These are phyloP conservation scores for Trichonephila clavata DNA, from an alignment of 1,140 invertebrate species.

Conservation along the genomic window DNA sequence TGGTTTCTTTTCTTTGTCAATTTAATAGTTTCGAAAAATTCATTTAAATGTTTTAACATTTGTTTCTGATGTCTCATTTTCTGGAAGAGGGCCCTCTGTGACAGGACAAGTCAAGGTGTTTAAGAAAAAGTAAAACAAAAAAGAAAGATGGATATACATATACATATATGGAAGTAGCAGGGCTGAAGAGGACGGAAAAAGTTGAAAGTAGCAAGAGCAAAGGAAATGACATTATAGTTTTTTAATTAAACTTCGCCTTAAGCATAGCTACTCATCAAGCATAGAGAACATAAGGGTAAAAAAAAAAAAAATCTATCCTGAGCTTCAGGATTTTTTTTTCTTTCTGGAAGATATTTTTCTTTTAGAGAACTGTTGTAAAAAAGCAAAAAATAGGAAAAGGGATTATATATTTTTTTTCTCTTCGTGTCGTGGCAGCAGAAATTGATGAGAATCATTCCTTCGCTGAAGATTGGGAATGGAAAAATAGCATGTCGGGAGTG, in stretches of 20 bases:
- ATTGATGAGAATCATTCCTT: constrained; percentile 77
- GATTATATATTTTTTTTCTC: constrained; percentile 65
- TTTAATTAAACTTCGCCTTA: constrained; percentile 74
- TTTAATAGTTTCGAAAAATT: constrained; percentile 76
- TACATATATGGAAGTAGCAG: background rate
- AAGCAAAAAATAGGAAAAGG: constrained; percentile 57
- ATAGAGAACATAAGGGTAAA: constrained; percentile 45
- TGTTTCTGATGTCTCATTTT: constrained; percentile 76
- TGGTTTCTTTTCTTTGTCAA: constrained; percentile 50
- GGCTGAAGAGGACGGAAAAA: constrained; percentile 41
- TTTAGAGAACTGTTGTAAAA: constrained; percentile 70
- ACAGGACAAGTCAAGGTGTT: constrained; percentile 64
- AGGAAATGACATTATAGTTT: constrained; percentile 75
- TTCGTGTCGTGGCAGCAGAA: constrained; percentile 69
- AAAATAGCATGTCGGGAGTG: constrained; percentile 76
- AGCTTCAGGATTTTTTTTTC: constrained; percentile 42
- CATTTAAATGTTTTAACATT: constrained; percentile 76
- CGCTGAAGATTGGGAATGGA: constrained; percentile 75
- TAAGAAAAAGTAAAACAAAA: constrained; percentile 33
- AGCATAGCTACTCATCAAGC: constrained; percentile 72
- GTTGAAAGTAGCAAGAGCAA: constrained; percentile 39
- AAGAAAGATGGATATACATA: background rate
- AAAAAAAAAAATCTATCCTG: constrained; percentile 33
- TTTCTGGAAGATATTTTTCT: constrained; percentile 62
- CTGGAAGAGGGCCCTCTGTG: background rate